A percentile compares a stretch with the other conserved stretches of the same genome.
Evolutionary conservation across 2,113 vertebrate species (phyloP).

Genomic region (Marcusenius ussheri): DNA sequence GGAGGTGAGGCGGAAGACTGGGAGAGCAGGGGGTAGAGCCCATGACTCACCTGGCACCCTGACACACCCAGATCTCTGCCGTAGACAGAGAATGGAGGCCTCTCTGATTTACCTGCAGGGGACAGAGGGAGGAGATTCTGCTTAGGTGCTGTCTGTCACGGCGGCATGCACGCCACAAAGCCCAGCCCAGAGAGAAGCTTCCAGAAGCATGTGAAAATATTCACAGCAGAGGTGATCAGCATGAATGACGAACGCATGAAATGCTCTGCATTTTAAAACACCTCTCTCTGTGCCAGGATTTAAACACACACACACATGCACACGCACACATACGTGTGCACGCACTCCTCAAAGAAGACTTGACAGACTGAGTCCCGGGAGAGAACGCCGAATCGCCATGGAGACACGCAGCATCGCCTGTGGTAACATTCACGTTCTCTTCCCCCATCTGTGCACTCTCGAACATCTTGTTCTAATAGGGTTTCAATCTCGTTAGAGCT

Average conservation of each 20-base stretch:
- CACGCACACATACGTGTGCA: background rate
- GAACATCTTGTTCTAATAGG: background rate
- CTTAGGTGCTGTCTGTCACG: background rate
- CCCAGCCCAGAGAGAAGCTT: background rate
- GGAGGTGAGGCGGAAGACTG: background rate
- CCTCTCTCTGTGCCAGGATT: background rate
- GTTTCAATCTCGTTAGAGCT: conserved; percentile 7
- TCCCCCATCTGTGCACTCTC: conserved; percentile 10
- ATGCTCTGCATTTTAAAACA: background rate
- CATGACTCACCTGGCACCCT: conserved; percentile 79
- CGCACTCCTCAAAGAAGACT: background rate
- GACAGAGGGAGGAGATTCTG: conserved; percentile 24
- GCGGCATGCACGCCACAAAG: background rate
- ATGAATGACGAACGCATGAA: background rate
- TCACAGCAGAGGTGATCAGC: background rate
- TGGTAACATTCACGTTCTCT: conserved; percentile 3
- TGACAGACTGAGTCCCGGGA: background rate
- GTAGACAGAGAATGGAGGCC: conserved; percentile 75
- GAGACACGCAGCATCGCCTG: background rate
- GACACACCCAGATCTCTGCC: conserved; percentile 76
- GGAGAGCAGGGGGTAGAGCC: background rate
- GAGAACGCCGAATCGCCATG: background rate
- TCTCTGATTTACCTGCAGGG: conserved; percentile 79
- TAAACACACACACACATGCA: background rate
- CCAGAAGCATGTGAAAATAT: background rate